Evolutionary conservation across 2,888 invertebrate species (phyloP).

Genomic region (Netelia fuscicornis): DNA sequence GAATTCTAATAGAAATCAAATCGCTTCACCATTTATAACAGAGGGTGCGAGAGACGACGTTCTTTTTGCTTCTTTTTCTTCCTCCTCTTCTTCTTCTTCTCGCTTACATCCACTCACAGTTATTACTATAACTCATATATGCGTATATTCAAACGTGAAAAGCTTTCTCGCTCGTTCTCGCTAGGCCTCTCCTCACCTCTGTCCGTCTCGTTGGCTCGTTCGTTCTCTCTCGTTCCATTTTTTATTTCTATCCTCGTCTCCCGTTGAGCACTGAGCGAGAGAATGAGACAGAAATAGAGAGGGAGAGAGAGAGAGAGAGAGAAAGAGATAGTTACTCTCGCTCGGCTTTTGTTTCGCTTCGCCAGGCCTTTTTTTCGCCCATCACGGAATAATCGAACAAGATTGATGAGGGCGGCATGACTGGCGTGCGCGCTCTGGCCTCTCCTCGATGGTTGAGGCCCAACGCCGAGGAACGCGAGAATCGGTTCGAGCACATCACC

Average conservation of each 20-base stretch:
- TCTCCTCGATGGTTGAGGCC: slow-evolving; percentile 40
- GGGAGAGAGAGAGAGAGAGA: slow-evolving; percentile 11
- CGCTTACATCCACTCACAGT: slow-evolving; percentile 26
- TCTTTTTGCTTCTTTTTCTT: background rate
- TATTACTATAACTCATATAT: slow-evolving; percentile 49
- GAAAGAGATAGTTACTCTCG: slow-evolving; percentile 49
- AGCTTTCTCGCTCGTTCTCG: slow-evolving; percentile 64
- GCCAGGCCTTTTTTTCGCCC: slow-evolving; percentile 79
- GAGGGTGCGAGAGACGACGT: slow-evolving; percentile 51
- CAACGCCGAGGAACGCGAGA: slow-evolving; percentile 47
- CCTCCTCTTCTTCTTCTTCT: background rate
- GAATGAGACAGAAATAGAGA: no score
- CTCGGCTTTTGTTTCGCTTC: slow-evolving; percentile 70
- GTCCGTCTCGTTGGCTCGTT: slow-evolving; percentile 68
- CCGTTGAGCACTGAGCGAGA: slow-evolving; percentile 54
- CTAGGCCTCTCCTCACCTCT: slow-evolving; percentile 52
- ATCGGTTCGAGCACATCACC: slow-evolving; percentile 40
- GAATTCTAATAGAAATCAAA: slow-evolving; percentile 83
- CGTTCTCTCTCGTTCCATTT: slow-evolving; percentile 32
- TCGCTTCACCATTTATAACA: slow-evolving; percentile 81
- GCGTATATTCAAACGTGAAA: slow-evolving; percentile 54
- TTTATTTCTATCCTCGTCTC: slow-evolving; percentile 41
- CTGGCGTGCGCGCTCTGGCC: slow-evolving; percentile 73
- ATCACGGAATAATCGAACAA: slow-evolving; percentile 85
- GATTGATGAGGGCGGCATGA: slow-evolving; percentile 84